phyloP scores from a whole-genome alignment of 2,797 vertebrate species.

The Acanthurus leucopareius region DNA sequence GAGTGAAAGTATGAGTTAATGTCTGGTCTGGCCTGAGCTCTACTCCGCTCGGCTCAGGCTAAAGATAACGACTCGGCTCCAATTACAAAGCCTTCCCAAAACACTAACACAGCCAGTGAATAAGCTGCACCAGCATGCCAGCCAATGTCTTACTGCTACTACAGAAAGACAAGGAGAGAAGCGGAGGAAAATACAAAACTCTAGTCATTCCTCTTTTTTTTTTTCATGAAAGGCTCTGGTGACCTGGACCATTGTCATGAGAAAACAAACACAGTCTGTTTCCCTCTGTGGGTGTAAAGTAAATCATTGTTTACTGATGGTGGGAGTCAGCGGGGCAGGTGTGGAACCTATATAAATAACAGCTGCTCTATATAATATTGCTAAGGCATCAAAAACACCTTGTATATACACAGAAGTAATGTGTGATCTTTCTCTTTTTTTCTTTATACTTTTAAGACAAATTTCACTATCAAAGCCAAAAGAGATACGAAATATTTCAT shows the following conservation, averaged over 20 bases:
- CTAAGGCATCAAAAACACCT: constrained; percentile 59
- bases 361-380: constrained; percentile 72
- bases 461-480: neutral
- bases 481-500: constrained; percentile 19
- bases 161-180: constrained; percentile 20
- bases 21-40: constrained; percentile 73
- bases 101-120: constrained; percentile 60
- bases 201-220: constrained; percentile 22
- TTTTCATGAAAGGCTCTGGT: constrained; percentile 57
- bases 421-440: constrained; percentile 2
- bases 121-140: constrained; percentile 59
- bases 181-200: constrained; percentile 22
- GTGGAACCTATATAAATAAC: constrained; percentile 80
- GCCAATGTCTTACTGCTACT: constrained; percentile 48
- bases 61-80: constrained; percentile 78
- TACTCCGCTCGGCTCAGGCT: constrained; percentile 59
- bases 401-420: constrained; percentile 21
- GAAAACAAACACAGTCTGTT: constrained; percentile 74
- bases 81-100: constrained; percentile 77
- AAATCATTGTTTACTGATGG: constrained; percentile 83
- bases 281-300: constrained; percentile 58
- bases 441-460: neutral
- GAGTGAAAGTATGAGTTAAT: constrained; percentile 83
- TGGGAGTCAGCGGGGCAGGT: constrained; percentile 78
- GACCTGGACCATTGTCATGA: constrained; percentile 68